phyloP scores from a whole-genome alignment of 2,888 invertebrate genomes.

The Mythimna albipuncta region DNA sequence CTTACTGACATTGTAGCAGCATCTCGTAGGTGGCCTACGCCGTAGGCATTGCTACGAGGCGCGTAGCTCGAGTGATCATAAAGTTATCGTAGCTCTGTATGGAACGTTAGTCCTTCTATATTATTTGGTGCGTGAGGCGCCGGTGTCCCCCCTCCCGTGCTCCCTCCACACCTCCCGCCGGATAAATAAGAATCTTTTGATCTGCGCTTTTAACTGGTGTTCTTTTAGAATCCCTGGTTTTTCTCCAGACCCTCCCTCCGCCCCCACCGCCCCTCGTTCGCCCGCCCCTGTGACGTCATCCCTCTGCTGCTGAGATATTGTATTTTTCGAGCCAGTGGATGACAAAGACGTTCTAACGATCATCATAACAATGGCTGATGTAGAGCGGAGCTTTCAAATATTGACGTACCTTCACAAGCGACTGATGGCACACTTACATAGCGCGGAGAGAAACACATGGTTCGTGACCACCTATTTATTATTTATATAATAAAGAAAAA shows the following conservation, averaged over 20 bases:
- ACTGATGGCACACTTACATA: constrained; percentile 23
- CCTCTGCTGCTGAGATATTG: constrained; percentile 49
- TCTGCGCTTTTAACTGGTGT: constrained; percentile 66
- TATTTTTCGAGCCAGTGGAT: constrained; percentile 38
- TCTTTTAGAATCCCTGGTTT: constrained; percentile 55
- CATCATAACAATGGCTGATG: constrained; percentile 58
- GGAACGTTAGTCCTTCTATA: constrained; percentile 13
- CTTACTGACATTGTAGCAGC: not conserved
- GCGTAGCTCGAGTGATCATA: constrained; percentile 4
- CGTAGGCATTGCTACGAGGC: constrained; percentile 44
- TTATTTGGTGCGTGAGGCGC: constrained; percentile 3
- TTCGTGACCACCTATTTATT: not conserved
- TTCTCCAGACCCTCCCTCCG: not conserved
- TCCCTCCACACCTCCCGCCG: not conserved
- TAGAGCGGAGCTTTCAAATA: constrained; percentile 42
- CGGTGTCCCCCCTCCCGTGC: no score
- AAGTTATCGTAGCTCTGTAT: constrained; percentile 10
- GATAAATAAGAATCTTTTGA: constrained; percentile 66
- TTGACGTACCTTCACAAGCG: constrained; percentile 30
- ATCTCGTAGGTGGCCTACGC: constrained; percentile 25
- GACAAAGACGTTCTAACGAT: constrained; percentile 54
- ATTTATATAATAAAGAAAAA: no score
- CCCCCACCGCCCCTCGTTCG: not conserved
- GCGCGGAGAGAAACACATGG: not conserved
- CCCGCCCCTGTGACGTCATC: constrained; percentile 35